These are phyloP conservation scores for Orestias chungarensis DNA, from an alignment of 2,797 vertebrate genomes.

Conservation along the genomic window DNA sequence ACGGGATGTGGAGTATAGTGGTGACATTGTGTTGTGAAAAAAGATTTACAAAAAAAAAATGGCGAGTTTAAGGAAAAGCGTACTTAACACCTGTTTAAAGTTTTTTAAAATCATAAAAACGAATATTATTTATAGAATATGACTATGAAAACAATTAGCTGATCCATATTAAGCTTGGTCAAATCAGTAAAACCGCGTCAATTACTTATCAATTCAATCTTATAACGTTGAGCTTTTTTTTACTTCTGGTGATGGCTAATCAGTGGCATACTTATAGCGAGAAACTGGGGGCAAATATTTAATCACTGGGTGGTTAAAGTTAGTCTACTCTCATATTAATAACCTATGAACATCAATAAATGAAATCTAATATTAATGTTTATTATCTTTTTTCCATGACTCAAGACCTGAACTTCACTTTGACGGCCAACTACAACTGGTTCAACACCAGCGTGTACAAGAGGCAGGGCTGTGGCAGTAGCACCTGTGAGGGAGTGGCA, in stretches of 20 bases:
- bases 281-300: background rate
- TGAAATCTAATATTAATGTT: slow-evolving; percentile 11
- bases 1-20: no score
- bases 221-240: background rate
- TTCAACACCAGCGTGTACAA: slow-evolving; percentile 82
- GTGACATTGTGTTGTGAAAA: no score
- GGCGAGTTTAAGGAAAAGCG: background rate
- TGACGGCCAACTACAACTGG: slow-evolving; percentile 76
- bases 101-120: background rate
- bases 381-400: slow-evolving; percentile 33
- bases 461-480: slow-evolving; percentile 87
- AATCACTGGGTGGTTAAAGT: background rate
- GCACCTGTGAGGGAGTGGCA: slow-evolving; percentile 90
- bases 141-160: background rate
- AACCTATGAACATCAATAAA: background rate
- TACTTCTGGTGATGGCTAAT: background rate
- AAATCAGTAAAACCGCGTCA: background rate
- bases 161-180: background rate
- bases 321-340: background rate
- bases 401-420: slow-evolving; percentile 78
- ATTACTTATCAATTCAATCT: no score
- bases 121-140: background rate
- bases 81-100: background rate
- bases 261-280: background rate
- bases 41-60: no score